Conservation (phyloP, 2,113 vertebrate genomes). For the Pionites leucogaster region DNA sequence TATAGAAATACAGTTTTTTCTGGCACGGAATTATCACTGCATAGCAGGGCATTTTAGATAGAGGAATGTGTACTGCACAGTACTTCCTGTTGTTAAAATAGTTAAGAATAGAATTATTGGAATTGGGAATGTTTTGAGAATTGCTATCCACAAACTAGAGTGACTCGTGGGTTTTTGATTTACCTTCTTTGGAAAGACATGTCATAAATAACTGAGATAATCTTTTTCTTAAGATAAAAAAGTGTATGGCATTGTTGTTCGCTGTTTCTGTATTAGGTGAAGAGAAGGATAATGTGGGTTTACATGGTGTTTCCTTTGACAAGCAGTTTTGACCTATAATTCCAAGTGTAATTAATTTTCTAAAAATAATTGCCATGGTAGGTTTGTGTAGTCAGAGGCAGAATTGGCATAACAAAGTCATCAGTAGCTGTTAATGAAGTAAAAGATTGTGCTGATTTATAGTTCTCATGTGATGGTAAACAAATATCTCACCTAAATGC, state of each 20-base stretch:
- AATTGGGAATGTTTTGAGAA: background rate
- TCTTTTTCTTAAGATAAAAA: background rate
- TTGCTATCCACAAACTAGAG: background rate
- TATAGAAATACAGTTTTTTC: background rate
- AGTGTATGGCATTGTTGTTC: background rate
- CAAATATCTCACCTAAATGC: background rate
- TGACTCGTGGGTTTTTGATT: background rate
- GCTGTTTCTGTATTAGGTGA: background rate
- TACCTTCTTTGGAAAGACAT: background rate
- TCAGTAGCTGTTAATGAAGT: background rate
- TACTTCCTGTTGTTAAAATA: background rate
- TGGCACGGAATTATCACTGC: background rate
- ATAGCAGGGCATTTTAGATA: background rate
- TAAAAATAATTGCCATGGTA: background rate
- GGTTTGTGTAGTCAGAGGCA: background rate
- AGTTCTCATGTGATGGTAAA: background rate
- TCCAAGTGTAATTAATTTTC: background rate
- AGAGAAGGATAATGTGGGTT: background rate
- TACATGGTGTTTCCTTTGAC: background rate
- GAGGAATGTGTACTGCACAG: background rate
- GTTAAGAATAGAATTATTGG: background rate
- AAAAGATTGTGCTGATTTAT: background rate
- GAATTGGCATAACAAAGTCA: background rate
- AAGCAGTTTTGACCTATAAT: background rate
- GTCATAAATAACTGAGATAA: background rate